Percentiles rank a stretch among this genome's conserved stretches.
phyloP scores from a whole-genome alignment of 2,888 invertebrate species.

The Mythimna lalbum region DNA sequence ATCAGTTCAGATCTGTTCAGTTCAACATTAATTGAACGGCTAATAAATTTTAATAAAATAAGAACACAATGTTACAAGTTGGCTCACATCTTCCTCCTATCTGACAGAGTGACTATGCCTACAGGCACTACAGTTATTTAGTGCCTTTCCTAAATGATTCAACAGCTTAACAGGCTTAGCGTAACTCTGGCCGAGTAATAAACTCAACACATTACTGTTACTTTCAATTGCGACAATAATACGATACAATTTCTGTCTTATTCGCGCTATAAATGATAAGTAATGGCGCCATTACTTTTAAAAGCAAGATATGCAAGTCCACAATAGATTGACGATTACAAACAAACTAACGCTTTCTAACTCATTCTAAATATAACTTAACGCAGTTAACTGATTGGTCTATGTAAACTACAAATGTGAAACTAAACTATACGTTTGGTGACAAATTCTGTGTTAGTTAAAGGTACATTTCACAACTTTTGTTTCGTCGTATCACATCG shows the following conservation, averaged over 20 bases:
- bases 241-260: conserved; percentile 26
- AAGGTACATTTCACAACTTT: too few relatives aligned
- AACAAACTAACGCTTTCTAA: conserved; percentile 25
- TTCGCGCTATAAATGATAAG: conserved; percentile 34
- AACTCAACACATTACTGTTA: conserved; percentile 41
- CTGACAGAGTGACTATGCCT: conserved; percentile 2
- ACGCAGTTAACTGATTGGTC: not conserved
- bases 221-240: conserved; percentile 34
- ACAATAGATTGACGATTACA: conserved; percentile 24
- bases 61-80: not conserved
- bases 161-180: conserved; percentile 8
- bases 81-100: not conserved
- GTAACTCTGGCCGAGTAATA: conserved; percentile 36
- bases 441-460: too few relatives aligned
- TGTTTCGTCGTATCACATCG: not conserved
- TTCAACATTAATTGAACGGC: not conserved
- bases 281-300: conserved; percentile 32
- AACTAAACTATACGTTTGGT: not conserved
- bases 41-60: not conserved
- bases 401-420: not conserved
- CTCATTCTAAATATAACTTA: conserved; percentile 9
- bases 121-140: not conserved
- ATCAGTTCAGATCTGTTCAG: not conserved
- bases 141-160: conserved; percentile 14
- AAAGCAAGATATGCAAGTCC: conserved; percentile 21